A percentile compares a stretch with the other conserved stretches of the same genome.
phyloP scores from a whole-genome alignment of 1,140 invertebrate genomes.

The Zelostemma sp. region DNA sequence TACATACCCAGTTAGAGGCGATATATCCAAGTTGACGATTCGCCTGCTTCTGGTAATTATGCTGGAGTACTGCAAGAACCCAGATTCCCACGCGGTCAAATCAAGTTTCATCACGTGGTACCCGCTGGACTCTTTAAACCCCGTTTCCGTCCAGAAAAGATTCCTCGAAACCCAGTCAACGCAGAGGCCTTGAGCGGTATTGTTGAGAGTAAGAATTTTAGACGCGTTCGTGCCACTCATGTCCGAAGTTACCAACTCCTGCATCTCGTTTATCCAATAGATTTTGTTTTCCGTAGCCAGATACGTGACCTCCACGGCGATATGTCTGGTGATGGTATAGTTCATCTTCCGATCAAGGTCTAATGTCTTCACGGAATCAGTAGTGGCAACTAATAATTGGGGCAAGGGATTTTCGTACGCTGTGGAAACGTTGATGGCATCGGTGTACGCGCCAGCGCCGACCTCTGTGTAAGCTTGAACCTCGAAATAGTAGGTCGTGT shows the following conservation, averaged over 20 bases:
- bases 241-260: slow-evolving; percentile 79
- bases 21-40: slow-evolving; percentile 77
- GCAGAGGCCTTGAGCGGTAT: slow-evolving; percentile 77
- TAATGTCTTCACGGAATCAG: slow-evolving; percentile 78
- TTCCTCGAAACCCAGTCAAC: slow-evolving; percentile 89
- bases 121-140: slow-evolving; percentile 61
- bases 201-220: slow-evolving; percentile 78
- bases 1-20: slow-evolving; percentile 77
- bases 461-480: slow-evolving; percentile 84
- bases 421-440: slow-evolving; percentile 74
- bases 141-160: slow-evolving; percentile 83
- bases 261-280: slow-evolving; percentile 87
- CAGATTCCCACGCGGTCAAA: slow-evolving; percentile 64
- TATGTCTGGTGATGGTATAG: slow-evolving; percentile 72
- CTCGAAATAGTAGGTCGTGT: slow-evolving; percentile 82
- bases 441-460: slow-evolving; percentile 78
- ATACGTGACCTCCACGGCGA: slow-evolving; percentile 75
- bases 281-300: slow-evolving; percentile 79
- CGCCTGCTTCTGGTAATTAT: slow-evolving; percentile 68
- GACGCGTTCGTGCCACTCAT: slow-evolving; percentile 71
- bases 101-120: slow-evolving; percentile 59
- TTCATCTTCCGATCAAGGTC: slow-evolving; percentile 79
- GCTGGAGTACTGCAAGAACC: slow-evolving; percentile 64
- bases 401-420: slow-evolving; percentile 81
- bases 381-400: slow-evolving; percentile 79